These are phyloP conservation scores for Megaceryle maxima DNA, from an alignment of 2,113 vertebrate species.

Conservation along the genomic window DNA sequence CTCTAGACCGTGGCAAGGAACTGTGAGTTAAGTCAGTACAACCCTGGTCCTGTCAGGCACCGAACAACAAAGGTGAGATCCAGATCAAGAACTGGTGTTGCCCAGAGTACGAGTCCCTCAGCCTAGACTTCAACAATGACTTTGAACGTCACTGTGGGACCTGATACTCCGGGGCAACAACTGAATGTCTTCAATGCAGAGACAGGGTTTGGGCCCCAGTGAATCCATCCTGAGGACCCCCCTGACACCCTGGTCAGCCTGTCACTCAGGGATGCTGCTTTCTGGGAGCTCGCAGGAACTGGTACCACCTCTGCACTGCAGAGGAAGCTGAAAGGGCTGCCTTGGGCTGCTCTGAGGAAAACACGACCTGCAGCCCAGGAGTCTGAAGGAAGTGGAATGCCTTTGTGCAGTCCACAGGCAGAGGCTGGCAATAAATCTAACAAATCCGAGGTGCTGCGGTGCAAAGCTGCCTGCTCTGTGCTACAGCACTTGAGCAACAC, in stretches of 20 bases:
- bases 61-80: accelerated
- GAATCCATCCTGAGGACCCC: no score
- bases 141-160: not conserved
- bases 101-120: not conserved
- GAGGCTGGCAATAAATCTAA: not conserved
- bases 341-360: not conserved
- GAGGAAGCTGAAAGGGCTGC: not conserved
- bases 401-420: not conserved
- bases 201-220: not conserved
- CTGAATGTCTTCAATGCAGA: not conserved
- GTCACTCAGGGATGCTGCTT: not conserved
- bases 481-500: not conserved
- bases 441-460: not conserved
- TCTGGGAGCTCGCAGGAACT: not conserved
- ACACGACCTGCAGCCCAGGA: no score
- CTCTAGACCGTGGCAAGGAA: not conserved
- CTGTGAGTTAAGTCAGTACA: not conserved
- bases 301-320: not conserved
- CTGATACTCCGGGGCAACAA: not conserved
- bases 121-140: not conserved
- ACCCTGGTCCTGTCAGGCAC: not conserved
- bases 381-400: not conserved
- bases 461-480: not conserved
- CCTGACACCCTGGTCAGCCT: no score
- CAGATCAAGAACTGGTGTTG: not conserved